These are phyloP conservation scores for Sitta europaea DNA, from an alignment of 2,113 vertebrate species.

Conservation along the genomic window DNA sequence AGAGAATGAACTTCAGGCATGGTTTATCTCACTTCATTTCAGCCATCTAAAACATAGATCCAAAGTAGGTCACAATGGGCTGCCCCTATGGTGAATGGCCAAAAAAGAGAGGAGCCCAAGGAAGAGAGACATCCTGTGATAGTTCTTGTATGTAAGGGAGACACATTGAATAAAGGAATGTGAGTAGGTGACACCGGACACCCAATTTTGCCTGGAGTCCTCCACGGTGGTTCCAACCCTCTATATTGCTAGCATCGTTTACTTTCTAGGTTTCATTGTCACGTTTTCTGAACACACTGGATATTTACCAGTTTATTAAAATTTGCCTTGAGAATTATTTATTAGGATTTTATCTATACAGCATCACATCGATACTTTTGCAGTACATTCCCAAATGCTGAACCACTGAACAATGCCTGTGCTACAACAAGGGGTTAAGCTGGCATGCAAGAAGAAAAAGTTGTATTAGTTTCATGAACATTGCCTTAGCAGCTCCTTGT, in stretches of 20 bases:
- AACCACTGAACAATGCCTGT: background rate
- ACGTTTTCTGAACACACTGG: background rate
- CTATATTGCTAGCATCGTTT: background rate
- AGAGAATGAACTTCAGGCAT: background rate
- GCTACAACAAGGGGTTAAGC: background rate
- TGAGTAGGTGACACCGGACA: background rate
- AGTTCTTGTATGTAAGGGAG: background rate
- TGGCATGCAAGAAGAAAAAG: background rate
- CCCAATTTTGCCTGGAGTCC: background rate
- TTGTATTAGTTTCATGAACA: background rate
- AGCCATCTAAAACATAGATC: background rate
- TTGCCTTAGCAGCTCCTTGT: background rate
- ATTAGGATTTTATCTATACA: background rate
- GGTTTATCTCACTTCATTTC: background rate
- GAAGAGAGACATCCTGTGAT: fast-evolving
- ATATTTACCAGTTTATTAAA: background rate
- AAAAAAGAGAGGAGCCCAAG: background rate
- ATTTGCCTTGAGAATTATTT: background rate
- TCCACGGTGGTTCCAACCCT: background rate
- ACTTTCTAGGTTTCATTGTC: background rate
- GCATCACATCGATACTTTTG: fast-evolving
- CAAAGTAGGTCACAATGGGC: background rate
- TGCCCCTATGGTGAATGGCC: background rate
- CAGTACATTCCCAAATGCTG: background rate
- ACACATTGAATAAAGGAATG: fast-evolving